Conservation (phyloP, 1,140 invertebrate species). For the Drosophila persimilis region DNA sequence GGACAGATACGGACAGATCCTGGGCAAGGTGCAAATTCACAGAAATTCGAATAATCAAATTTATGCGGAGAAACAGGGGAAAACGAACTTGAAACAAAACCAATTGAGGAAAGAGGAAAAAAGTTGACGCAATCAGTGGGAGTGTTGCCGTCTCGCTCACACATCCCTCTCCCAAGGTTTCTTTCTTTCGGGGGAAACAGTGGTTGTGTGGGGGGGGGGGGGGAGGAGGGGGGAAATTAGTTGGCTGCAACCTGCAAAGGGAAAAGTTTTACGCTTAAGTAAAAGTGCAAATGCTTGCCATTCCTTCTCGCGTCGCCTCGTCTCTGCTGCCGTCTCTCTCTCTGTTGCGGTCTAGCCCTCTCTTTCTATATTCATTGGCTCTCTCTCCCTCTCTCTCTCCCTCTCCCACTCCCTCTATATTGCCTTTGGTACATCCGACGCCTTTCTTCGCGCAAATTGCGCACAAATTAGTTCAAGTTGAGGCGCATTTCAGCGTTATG, state of each 20-base stretch:
- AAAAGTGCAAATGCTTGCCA: constrained; percentile 76
- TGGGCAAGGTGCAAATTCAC: constrained; percentile 28
- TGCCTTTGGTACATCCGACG: constrained; percentile 40
- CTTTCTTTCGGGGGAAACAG: too few relatives aligned
- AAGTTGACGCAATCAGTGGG: constrained; percentile 76
- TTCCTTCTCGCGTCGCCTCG: constrained; percentile 4
- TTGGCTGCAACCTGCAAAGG: constrained; percentile 69
- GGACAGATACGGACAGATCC: neutral
- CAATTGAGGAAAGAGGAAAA: constrained; percentile 27
- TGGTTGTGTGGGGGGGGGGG: too few relatives aligned
- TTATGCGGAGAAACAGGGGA: constrained; percentile 47
- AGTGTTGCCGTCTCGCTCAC: constrained; percentile 37
- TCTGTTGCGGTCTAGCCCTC: constrained; percentile 1
- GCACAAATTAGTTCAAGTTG: constrained; percentile 77
- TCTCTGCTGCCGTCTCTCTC: constrained; percentile 11
- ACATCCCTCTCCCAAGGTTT: neutral
- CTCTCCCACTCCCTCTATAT: constrained; percentile 12
- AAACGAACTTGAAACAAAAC: constrained; percentile 61
- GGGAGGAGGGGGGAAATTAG: constrained; percentile 55
- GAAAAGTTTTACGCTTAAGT: constrained; percentile 75
- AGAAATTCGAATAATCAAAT: constrained; percentile 66
- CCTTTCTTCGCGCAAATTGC: constrained; percentile 70
- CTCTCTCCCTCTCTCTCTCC: constrained; percentile 8
- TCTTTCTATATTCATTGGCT: constrained; percentile 40
- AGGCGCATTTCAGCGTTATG: constrained; percentile 75